Evolutionary conservation across 2,888 invertebrate genomes (phyloP).

Genomic region (Eledona agricola): DNA sequence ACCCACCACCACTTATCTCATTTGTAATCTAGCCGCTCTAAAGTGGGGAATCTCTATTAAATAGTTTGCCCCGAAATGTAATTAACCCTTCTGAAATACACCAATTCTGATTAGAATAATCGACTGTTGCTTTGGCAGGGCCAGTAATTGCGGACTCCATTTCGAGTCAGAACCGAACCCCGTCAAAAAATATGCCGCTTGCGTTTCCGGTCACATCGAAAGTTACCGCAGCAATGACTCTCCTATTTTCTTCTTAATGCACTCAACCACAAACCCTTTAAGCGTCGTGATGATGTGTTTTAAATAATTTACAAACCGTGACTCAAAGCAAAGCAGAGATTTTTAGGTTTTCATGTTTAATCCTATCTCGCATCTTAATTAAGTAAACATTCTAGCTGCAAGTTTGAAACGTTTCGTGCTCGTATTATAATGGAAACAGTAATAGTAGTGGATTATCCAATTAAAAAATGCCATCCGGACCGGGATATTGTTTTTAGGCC

Average conservation of each 20-base stretch:
- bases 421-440: slow-evolving; percentile 14
- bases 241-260: too few species aligned
- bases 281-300: not conserved
- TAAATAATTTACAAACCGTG: slow-evolving; percentile 1
- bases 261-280: slow-evolving; percentile 7
- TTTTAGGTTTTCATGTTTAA: slow-evolving; percentile 18
- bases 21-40: slow-evolving; percentile 13
- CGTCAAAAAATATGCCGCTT: too few species aligned
- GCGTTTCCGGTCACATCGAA: slow-evolving; percentile 3
- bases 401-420: slow-evolving; percentile 14
- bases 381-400: slow-evolving; percentile 16
- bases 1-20: slow-evolving; percentile 21
- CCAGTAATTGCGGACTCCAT: too few species aligned
- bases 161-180: too few species aligned
- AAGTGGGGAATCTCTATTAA: slow-evolving; percentile 22
- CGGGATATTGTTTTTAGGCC: not conserved
- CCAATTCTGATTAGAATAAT: slow-evolving; percentile 16
- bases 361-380: slow-evolving; percentile 21
- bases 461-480: too few species aligned
- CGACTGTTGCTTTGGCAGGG: too few species aligned
- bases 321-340: slow-evolving; percentile 5
- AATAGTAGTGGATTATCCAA: slow-evolving; percentile 21
- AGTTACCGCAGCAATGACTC: slow-evolving; percentile 3
- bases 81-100: slow-evolving; percentile 23
- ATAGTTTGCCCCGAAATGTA: slow-evolving; percentile 24